Percentiles rank a stretch among this genome's conserved stretches.
These are phyloP conservation scores for Cathartes aura DNA, from an alignment of 2,113 vertebrate genomes.

Conservation along the genomic window DNA sequence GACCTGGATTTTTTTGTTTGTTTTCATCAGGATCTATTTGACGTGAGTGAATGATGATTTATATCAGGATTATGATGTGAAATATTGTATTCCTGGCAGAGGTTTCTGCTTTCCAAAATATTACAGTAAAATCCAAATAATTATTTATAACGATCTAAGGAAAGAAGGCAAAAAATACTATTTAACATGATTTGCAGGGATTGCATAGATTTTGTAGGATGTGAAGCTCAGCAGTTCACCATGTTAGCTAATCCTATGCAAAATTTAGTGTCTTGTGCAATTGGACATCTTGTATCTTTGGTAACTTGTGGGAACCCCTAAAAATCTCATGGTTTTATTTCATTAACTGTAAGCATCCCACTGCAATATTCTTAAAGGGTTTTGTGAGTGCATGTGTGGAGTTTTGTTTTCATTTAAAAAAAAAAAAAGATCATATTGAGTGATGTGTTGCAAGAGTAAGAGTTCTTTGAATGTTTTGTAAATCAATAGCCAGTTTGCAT, in stretches of 20 bases:
- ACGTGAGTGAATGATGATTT: background rate
- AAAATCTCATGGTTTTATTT: background rate
- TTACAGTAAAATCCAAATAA: background rate
- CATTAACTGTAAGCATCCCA: background rate
- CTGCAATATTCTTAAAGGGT: background rate
- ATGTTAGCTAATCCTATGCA: background rate
- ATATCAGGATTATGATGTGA: background rate
- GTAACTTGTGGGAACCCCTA: background rate
- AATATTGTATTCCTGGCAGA: background rate
- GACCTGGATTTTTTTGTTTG: background rate
- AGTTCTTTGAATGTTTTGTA: background rate
- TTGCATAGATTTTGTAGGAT: background rate
- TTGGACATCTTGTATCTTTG: background rate
- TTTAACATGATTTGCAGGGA: background rate
- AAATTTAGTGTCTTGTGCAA: background rate
- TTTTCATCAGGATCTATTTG: background rate
- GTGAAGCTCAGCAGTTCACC: background rate
- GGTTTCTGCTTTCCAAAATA: background rate
- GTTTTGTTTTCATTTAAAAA: background rate
- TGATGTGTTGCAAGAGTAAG: background rate
- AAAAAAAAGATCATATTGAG: background rate
- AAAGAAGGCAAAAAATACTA: background rate
- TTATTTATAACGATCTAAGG: background rate
- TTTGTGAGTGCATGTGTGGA: background rate
- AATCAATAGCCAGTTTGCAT: background rate